Evolutionary conservation across 2,797 vertebrate species (phyloP).

Genomic region (Darevskia nairensis): DNA sequence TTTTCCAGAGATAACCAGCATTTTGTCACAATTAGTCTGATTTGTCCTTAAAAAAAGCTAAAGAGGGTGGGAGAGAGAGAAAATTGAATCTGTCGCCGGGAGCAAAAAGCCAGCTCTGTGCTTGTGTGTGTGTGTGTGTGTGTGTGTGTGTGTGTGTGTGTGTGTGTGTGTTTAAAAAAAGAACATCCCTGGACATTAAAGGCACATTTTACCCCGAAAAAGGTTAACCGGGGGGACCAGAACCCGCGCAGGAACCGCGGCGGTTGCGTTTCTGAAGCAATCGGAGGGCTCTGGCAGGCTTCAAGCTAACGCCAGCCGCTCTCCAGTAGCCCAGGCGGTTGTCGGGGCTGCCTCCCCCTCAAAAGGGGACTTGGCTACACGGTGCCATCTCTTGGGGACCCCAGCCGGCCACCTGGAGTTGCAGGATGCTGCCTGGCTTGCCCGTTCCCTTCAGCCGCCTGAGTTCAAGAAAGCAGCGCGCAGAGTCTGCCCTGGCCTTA

Average conservation of each 20-base stretch:
- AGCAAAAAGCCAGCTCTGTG: constrained; percentile 54
- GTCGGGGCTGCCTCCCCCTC: too few relatives aligned
- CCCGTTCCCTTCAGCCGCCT: neutral
- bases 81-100: constrained; percentile 78
- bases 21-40: constrained; percentile 91
- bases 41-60: constrained; percentile 80
- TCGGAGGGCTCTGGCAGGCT: neutral
- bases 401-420: neutral
- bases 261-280: neutral
- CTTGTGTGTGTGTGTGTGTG: too few relatives aligned
- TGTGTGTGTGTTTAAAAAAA: neutral
- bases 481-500: neutral
- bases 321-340: too few relatives aligned
- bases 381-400: neutral
- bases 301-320: too few relatives aligned
- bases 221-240: neutral
- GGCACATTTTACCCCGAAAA: too few relatives aligned
- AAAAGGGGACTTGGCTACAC: too few relatives aligned
- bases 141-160: too few relatives aligned
- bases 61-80: constrained; percentile 62
- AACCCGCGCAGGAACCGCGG: neutral
- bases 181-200: neutral
- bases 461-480: neutral
- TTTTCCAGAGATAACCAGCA: constrained; percentile 88
- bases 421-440: neutral